Conservation (phyloP, 2,888 invertebrate genomes). For the Eremobia ochroleuca region DNA sequence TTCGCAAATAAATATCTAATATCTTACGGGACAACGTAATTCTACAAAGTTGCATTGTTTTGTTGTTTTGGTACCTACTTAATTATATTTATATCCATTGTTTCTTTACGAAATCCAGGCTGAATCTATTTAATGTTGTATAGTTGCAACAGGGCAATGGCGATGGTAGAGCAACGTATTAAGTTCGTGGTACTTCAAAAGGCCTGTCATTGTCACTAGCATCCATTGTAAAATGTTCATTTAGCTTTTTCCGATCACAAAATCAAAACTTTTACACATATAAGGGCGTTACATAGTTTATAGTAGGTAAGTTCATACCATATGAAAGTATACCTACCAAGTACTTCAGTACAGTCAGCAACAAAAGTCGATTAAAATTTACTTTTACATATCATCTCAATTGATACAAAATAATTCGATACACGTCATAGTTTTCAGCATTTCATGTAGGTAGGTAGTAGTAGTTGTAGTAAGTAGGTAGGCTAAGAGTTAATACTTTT, state of each 20-base stretch:
- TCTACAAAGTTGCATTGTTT: constrained; percentile 4
- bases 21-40: constrained; percentile 10
- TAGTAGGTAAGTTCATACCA: too few relatives aligned
- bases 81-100: not conserved
- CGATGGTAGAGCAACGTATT: not conserved
- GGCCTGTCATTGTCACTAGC: not conserved
- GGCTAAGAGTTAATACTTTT: not conserved
- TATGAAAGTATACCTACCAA: too few relatives aligned
- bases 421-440: not conserved
- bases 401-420: not conserved
- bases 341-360: too few relatives aligned
- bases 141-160: not conserved
- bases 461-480: too few relatives aligned
- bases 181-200: not conserved
- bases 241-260: not conserved
- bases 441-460: not conserved
- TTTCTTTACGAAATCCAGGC: not conserved
- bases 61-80: not conserved
- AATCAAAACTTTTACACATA: not conserved
- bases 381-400: not conserved
- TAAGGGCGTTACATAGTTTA: not conserved
- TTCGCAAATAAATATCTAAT: constrained; percentile 41
- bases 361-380: too few relatives aligned
- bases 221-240: not conserved
- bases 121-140: not conserved